Percentiles rank a stretch among this genome's conserved stretches.
phyloP scores from a whole-genome alignment of 2,797 vertebrate genomes.

The Spondyliosoma cantharus region DNA sequence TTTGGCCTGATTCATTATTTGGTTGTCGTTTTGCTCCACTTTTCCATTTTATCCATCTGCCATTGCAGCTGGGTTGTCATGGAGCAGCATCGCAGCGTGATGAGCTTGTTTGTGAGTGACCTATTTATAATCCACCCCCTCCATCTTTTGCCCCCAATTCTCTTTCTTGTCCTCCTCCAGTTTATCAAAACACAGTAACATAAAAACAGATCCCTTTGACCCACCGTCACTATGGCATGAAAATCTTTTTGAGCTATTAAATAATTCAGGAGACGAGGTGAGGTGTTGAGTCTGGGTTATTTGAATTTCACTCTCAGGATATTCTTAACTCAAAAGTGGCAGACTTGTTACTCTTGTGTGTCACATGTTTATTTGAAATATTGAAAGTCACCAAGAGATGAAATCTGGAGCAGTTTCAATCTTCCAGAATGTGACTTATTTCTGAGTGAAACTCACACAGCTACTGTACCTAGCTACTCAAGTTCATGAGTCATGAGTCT shows the following conservation, averaged over 20 bases:
- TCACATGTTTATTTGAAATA: constrained; percentile 17
- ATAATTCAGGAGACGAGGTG: constrained; percentile 60
- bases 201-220: constrained; percentile 56
- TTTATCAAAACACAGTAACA: constrained; percentile 70
- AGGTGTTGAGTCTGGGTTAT: constrained; percentile 48
- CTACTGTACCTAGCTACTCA: too few species aligned
- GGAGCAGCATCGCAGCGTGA: constrained; percentile 68
- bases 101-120: constrained; percentile 75
- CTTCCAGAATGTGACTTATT: background rate
- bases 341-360: background rate
- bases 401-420: background rate
- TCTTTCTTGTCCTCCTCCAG: constrained; percentile 60
- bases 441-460: background rate
- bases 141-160: constrained; percentile 72
- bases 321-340: constrained; percentile 48
- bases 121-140: constrained; percentile 81
- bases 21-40: constrained; percentile 74
- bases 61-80: constrained; percentile 81
- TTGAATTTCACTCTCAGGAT: constrained; percentile 46
- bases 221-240: constrained; percentile 24
- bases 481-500: background rate
- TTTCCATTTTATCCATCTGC: constrained; percentile 79
- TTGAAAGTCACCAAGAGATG: background rate
- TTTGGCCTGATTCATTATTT: constrained; percentile 59
- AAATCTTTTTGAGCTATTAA: constrained; percentile 51